These are phyloP conservation scores for Drosophila greeni DNA, from an alignment of 2,888 invertebrate genomes.

Conservation along the genomic window DNA sequence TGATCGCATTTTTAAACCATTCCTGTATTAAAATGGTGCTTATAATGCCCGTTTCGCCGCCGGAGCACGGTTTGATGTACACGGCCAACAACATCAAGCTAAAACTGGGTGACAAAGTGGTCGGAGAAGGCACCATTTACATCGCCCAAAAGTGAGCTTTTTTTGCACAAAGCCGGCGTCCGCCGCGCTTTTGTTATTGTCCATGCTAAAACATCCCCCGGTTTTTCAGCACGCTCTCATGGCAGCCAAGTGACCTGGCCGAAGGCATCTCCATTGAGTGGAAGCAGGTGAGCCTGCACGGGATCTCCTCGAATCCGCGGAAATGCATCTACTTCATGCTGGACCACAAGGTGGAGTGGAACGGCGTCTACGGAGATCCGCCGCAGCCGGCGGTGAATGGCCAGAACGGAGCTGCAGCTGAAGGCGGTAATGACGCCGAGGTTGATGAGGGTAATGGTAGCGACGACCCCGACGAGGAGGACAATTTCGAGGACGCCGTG, in stretches of 20 bases:
- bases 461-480: conserved; percentile 75
- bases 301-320: conserved; percentile 73
- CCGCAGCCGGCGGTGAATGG: conserved; percentile 52
- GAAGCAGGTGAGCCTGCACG: conserved; percentile 78
- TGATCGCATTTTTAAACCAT: conserved; percentile 29
- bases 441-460: conserved; percentile 71
- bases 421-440: conserved; percentile 40
- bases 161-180: conserved; percentile 31
- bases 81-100: conserved; percentile 73
- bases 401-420: conserved; percentile 52
- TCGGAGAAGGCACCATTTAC: conserved; percentile 76
- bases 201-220: not conserved
- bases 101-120: conserved; percentile 72
- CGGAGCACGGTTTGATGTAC: conserved; percentile 75
- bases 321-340: conserved; percentile 78
- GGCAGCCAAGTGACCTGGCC: conserved; percentile 73
- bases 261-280: conserved; percentile 77
- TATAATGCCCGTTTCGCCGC: conserved; percentile 72
- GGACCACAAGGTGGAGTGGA: conserved; percentile 76
- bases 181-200: conserved; percentile 15
- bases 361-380: conserved; percentile 69
- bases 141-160: conserved; percentile 76
- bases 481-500: conserved; percentile 67
- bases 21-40: conserved; percentile 74
- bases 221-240: conserved; percentile 72